Evolutionary conservation across 2,888 invertebrate species (phyloP), one percentile per base, ranked within the genome.

Genomic region (Nomada fucata): DNA sequence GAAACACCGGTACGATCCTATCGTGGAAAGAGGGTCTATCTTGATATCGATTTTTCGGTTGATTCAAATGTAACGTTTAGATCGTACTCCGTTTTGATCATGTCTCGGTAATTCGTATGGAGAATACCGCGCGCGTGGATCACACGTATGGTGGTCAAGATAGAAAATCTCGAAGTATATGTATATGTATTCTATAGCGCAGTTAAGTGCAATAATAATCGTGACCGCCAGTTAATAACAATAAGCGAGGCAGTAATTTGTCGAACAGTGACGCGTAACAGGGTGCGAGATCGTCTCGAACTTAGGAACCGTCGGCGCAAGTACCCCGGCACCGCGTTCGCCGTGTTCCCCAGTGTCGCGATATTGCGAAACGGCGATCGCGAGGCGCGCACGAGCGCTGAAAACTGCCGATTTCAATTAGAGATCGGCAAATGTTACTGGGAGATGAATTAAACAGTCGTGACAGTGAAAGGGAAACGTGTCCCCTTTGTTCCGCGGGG

Each of bases 341-440:
- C 5, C 23, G 15, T 64, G 26, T 77, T 55, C 53, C 53, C 9
- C 18, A 9, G 20, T 20, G 26, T 26, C 52, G 79, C 53, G 55
- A 63, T 20, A 72, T 79, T 65, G 67, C 72, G 79, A 61, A 60
- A 67, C 67, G 20, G 23, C 55, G 50, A 73, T 80, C 79, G 80
- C 72, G 42, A n/a, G 0, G 29, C 13, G 29, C 50, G 18, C 80
- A 18, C 42, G 60, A 70, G 29, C 69, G 47, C 55, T 80, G 50
- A 65, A 52, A 69, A 74, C 74, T 81, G 81, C 81, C 74, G 81
- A 81, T 82, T 82, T 76, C 82, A 82, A 82, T 82, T 82, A 82
- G 76, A 67, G 76, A 82, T 82, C 76, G 76, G 76, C 26, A 76
- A 82, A 82, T 82, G 82, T 76, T 69, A 68, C 76, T 50, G 57